Base-by-base conservation (phyloP, 2,113 vertebrate genomes). In the Cyphomyrus discorhynchus region DNA sequence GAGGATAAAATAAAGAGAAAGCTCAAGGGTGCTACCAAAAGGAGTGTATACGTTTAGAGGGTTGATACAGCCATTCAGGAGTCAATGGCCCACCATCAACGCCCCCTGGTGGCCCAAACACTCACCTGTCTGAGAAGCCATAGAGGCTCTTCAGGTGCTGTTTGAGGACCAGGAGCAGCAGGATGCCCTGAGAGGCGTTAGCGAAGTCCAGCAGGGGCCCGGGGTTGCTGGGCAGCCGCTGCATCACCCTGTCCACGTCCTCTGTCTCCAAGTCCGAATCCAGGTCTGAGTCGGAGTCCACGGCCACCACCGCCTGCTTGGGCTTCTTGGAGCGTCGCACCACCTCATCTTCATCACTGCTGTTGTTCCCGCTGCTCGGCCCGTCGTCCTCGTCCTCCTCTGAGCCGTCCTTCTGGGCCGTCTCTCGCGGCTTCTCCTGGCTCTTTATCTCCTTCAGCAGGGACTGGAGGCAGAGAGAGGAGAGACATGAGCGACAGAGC, bases 71-170 rank as follows among this genome's bases (percentile, higher is more conserved):
- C 42, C 35, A 83, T 83, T 83, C 39, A 24, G 82, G 21, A 85
- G 9, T 27, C 45, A 47, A 1, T n/a, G 45, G 24, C n/a, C 13
- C 31, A 39, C 27, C 31, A 35, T 39, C 70, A 77, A 17, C 35
- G 19, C 82, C 82, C 42, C 45, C 82, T 24, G 19, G 45, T 84
- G 42, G 82, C 82, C 5, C 7, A 84, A n/a, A 7, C 42, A 9
- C 49, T 6, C n/a, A 98, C 98, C 97, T 97, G 94, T 99, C 98
- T 90, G 98, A 99, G 94, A 99, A 99, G 93, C 98, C 98, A 92
- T 98, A 99, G 3, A 98, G 98, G 95, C 98, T 99, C 95, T 99
- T 99, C 77, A 99, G 95, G 96, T 99, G 98, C 92, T 99, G 98
- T 93, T 99, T 99, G 92, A 99, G 96, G 95, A 99, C 98, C 90